Conservation (phyloP, 2,888 invertebrate genomes). For the Cremastinae sp. region DNA sequence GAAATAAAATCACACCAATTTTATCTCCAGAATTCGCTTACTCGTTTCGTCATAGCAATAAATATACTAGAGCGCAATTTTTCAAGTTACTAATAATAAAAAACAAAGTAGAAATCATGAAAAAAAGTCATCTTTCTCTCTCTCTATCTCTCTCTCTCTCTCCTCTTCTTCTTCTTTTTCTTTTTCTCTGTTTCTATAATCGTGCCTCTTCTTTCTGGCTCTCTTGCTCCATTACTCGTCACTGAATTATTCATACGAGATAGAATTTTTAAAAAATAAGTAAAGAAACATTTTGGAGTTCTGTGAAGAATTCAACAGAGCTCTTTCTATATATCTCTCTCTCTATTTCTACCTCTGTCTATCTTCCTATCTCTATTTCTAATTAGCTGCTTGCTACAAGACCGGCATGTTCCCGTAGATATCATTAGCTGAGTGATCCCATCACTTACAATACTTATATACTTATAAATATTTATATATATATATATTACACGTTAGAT, state of each 20-base stretch:
- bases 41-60: background rate
- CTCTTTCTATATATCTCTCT: slow-evolving; percentile 48
- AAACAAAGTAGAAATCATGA: slow-evolving; percentile 35
- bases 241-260: slow-evolving; percentile 6
- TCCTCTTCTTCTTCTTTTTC: slow-evolving; percentile 13
- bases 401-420: slow-evolving; percentile 80
- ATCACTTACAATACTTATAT: slow-evolving; percentile 62
- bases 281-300: slow-evolving; percentile 29
- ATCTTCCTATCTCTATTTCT: slow-evolving; percentile 55
- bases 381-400: slow-evolving; percentile 78
- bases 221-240: slow-evolving; percentile 25
- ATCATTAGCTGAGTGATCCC: slow-evolving; percentile 62
- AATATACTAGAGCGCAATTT: background rate
- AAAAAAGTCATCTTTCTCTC: slow-evolving; percentile 30
- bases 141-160: slow-evolving; percentile 36
- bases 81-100: background rate
- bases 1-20: too few species aligned
- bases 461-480: slow-evolving; percentile 45
- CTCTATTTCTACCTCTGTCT: slow-evolving; percentile 63
- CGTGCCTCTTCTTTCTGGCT: slow-evolving; percentile 35
- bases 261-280: background rate
- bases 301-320: slow-evolving; percentile 45
- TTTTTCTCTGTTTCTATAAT: slow-evolving; percentile 24
- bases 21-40: too few species aligned
- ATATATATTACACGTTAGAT: too few species aligned